Percentiles rank a stretch among this genome's conserved stretches.
These are phyloP conservation scores for Sebastes nivosus DNA, from an alignment of 2,797 vertebrate species.

Conservation along the genomic window DNA sequence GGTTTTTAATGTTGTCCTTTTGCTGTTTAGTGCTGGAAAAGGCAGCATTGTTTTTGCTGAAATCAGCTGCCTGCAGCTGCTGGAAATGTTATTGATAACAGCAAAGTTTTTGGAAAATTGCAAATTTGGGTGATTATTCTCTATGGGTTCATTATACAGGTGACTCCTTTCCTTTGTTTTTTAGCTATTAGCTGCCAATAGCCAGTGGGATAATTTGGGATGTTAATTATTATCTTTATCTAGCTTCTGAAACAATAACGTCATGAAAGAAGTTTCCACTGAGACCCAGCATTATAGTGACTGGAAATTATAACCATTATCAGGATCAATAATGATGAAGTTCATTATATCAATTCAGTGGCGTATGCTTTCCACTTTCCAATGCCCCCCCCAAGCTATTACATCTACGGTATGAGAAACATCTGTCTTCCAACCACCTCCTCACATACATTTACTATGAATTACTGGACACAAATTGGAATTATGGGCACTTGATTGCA, in stretches of 20 bases:
- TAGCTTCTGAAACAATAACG: neutral
- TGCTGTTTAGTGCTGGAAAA: neutral
- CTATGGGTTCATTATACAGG: neutral
- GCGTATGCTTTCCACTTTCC: no score
- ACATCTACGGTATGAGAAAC: conserved; percentile 1
- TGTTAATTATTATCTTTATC: neutral
- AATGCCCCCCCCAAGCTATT: neutral
- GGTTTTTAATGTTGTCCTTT: neutral
- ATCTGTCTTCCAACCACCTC: conserved; percentile 9
- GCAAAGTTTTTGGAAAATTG: neutral
- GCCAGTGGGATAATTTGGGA: neutral
- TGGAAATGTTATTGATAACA: neutral
- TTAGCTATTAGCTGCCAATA: neutral
- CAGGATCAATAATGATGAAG: neutral
- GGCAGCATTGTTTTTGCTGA: neutral
- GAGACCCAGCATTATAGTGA: neutral
- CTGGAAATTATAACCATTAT: neutral
- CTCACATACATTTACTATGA: neutral
- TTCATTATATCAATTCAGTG: neutral
- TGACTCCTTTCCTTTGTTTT: neutral
- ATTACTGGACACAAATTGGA: neutral
- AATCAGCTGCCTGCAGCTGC: neutral
- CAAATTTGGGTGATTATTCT: neutral
- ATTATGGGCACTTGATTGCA: neutral
- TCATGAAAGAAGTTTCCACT: neutral